Evolutionary conservation across 2,888 invertebrate genomes (phyloP), one percentile per base, ranked within the genome.

Genomic region (Ichneumoninae sp.): DNA sequence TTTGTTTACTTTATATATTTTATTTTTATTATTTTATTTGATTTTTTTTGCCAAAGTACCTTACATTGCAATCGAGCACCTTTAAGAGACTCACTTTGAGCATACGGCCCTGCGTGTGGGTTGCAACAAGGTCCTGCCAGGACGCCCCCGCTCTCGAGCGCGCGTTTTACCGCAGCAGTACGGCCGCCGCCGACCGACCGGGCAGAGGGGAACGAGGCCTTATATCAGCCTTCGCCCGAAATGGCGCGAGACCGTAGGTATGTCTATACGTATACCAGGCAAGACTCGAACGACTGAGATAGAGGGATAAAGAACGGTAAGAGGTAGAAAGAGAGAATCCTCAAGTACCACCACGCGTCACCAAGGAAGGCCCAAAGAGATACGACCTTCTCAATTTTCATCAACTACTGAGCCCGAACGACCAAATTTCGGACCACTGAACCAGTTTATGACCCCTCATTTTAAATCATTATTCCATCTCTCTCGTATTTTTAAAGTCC

Each of bases 91-190:
- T 79, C 72, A 19, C 70, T 84, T 69, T 65, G 33, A 66, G 69
- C 80, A 81, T 91, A 91, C 91, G 89, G 91, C 87, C 89, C 90
- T 90, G 91, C 74, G 90, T 90, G 92, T 92, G 91, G 91, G 92
- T 86, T 87, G 92, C 88, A 90, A 89, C 92, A 92, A 92, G 92
- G 91, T 90, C 90, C 91, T 91, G 89, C 87, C 89, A 89, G 86
- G 87, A 91, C 92, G 92, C 92, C 92, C 91, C 91, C 92, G 89
- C 89, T 87, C 82, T 87, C 68, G 52, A 62, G 52, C 70, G 54
- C 66, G 66, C 40, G 57, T 44, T 66, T 47, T 52, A 72, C 16
- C 54, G 50, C 70, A 88, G 86, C 86, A 83, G 78, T 86, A 40
- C 68, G 30, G 76, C 36, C 50, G 65, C 50, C 75, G 76, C 80